A percentile compares a stretch with the other conserved stretches of the same genome.
Conservation (phyloP, 2,888 invertebrate genomes). For the Timandra comae region DNA sequence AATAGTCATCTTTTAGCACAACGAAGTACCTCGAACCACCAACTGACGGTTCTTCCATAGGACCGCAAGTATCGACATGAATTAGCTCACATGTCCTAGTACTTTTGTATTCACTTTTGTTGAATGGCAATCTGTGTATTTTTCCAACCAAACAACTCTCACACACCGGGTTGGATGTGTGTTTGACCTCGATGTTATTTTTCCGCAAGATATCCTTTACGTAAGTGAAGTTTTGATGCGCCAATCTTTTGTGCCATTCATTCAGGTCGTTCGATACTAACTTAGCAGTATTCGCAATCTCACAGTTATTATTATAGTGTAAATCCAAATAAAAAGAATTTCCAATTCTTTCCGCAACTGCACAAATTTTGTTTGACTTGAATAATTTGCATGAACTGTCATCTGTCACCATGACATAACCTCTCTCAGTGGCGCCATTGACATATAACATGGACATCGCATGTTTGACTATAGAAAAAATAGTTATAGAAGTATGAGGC, state of each 20-base stretch:
- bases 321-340: too few relatives aligned
- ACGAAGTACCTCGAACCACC: slow-evolving; percentile 23
- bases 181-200: slow-evolving; percentile 17
- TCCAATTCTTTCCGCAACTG: slow-evolving; percentile 12
- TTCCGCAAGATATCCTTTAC: slow-evolving; percentile 14
- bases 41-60: slow-evolving; percentile 20
- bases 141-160: slow-evolving; percentile 22
- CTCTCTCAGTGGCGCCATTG: slow-evolving; percentile 16
- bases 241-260: slow-evolving; percentile 19
- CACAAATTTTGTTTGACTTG: slow-evolving; percentile 14
- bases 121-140: slow-evolving; percentile 18
- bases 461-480: too few relatives aligned
- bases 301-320: too few relatives aligned
- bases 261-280: too few relatives aligned
- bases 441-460: too few relatives aligned
- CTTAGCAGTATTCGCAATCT: too few relatives aligned
- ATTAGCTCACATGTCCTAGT: slow-evolving; percentile 20
- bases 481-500: too few relatives aligned
- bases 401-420: slow-evolving; percentile 22
- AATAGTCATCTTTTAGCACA: slow-evolving; percentile 25
- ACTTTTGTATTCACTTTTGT: slow-evolving; percentile 14
- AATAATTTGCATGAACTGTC: slow-evolving; percentile 14
- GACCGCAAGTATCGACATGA: slow-evolving; percentile 22
- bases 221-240: slow-evolving; percentile 16
- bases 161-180: slow-evolving; percentile 6